These are phyloP conservation scores for Venturia canescens DNA, from an alignment of 1,140 invertebrate species.

Conservation along the genomic window DNA sequence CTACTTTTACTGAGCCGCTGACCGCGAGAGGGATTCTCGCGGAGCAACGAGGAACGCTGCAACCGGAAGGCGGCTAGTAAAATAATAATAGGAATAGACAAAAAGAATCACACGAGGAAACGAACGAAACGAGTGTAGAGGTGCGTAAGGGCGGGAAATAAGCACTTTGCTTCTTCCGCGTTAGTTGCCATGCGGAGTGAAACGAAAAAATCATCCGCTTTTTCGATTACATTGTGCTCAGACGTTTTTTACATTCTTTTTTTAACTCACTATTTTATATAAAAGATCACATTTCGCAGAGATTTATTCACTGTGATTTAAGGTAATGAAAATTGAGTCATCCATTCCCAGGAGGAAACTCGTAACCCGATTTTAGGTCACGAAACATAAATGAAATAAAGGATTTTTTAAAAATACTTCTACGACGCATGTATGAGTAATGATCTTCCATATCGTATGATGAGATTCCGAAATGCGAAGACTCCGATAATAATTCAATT, in stretches of 20 bases:
- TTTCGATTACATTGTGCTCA: neutral
- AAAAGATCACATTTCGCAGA: too few relatives aligned
- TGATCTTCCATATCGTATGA: too few relatives aligned
- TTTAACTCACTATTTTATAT: too few relatives aligned
- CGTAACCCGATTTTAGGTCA: too few relatives aligned
- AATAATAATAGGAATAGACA: conserved; percentile 22
- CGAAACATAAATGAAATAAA: too few relatives aligned
- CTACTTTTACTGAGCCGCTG: neutral
- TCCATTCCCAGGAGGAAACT: too few relatives aligned
- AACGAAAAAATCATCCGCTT: neutral
- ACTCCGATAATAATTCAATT: neutral
- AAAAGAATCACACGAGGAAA: neutral
- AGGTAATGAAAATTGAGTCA: too few relatives aligned
- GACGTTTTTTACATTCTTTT: neutral
- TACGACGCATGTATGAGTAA: too few relatives aligned
- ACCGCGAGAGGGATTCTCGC: neutral
- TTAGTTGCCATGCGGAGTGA: conserved; percentile 1
- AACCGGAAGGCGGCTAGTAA: conserved; percentile 8
- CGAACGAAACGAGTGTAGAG: neutral
- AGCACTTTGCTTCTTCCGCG: conserved; percentile 5
- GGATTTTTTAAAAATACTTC: too few relatives aligned
- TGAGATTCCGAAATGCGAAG: neutral
- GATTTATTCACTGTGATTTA: too few relatives aligned
- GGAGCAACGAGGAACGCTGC: neutral
- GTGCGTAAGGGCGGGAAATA: neutral